A percentile compares a stretch with the other conserved stretches of the same genome.
These are phyloP conservation scores for Atrina japonica DNA, from an alignment of 2,888 invertebrate genomes.

Conservation along the genomic window DNA sequence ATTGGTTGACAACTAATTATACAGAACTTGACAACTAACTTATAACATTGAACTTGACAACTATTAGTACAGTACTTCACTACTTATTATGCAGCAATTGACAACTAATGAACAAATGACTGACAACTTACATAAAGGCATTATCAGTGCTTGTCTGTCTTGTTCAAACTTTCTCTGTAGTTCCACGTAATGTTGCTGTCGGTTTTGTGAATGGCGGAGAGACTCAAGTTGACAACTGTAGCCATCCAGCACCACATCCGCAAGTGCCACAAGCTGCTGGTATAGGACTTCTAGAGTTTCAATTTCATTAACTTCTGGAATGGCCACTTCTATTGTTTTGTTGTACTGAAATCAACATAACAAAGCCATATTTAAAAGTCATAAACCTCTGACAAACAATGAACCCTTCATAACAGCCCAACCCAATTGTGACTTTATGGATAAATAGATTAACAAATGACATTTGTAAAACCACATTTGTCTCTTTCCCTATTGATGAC, in stretches of 20 bases:
- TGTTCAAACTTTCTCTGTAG: constrained; percentile 86
- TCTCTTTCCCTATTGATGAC: no score
- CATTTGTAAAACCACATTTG: no score
- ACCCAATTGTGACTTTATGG: no score
- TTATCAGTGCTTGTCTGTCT: constrained; percentile 78
- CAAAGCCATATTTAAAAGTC: neutral
- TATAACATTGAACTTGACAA: no score
- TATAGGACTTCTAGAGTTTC: constrained; percentile 84
- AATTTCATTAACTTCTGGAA: constrained; percentile 83
- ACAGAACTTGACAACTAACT: no score
- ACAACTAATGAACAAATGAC: no score
- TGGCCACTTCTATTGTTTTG: constrained; percentile 73
- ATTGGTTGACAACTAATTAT: no score
- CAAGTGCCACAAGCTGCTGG: constrained; percentile 87
- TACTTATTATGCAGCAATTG: no score
- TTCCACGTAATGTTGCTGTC: constrained; percentile 55
- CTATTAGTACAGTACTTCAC: no score
- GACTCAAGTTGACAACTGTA: constrained; percentile 86
- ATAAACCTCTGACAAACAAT: neutral
- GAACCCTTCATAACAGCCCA: neutral
- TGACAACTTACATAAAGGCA: constrained; percentile 77
- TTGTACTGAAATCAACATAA: constrained; percentile 67
- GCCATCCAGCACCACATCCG: constrained; percentile 88
- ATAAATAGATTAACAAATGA: no score
- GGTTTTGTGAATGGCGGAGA: constrained; percentile 56